phyloP scores from a whole-genome alignment of 2,797 vertebrate genomes.

The Enteromius mattozi region DNA sequence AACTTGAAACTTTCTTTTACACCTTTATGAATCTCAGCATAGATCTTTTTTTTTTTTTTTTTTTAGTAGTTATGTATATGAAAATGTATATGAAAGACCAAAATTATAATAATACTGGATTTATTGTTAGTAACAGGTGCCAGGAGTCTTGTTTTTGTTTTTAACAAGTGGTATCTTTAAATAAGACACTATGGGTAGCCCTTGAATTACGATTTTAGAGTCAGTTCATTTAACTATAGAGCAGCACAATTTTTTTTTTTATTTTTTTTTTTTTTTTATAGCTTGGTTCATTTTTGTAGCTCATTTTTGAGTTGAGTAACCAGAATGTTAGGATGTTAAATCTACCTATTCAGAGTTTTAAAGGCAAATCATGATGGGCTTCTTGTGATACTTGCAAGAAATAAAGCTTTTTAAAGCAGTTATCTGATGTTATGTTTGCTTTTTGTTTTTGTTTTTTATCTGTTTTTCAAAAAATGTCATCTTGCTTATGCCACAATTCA shows the following conservation, averaged over 20 bases:
- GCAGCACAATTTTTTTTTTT: slow-evolving; percentile 58
- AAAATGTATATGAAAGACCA: slow-evolving; percentile 76
- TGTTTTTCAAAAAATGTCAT: not conserved
- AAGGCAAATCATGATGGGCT: slow-evolving; percentile 46
- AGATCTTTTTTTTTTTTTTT: slow-evolving; percentile 38
- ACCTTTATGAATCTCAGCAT: slow-evolving; percentile 54
- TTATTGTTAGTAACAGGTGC: slow-evolving; percentile 67
- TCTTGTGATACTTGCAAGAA: slow-evolving; percentile 61
- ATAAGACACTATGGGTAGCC: slow-evolving; percentile 76
- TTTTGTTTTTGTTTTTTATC: not conserved
- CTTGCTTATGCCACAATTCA: not conserved
- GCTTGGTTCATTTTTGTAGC: slow-evolving; percentile 71
- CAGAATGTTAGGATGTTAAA: slow-evolving; percentile 55
- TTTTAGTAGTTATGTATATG: slow-evolving; percentile 73
- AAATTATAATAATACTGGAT: slow-evolving; percentile 75
- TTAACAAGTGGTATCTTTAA: slow-evolving; percentile 69
- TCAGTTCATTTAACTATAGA: slow-evolving; percentile 75
- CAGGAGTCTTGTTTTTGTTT: slow-evolving; percentile 64
- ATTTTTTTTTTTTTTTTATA: not conserved
- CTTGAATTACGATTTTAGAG: slow-evolving; percentile 73
- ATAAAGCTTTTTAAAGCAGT: slow-evolving; percentile 59
- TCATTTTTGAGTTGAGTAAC: slow-evolving; percentile 64
- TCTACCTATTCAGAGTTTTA: slow-evolving; percentile 62
- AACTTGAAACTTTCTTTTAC: slow-evolving; percentile 78
- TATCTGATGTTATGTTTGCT: not conserved